These are phyloP conservation scores for Morpho helenor DNA, from an alignment of 2,888 invertebrate genomes.

Conservation along the genomic window DNA sequence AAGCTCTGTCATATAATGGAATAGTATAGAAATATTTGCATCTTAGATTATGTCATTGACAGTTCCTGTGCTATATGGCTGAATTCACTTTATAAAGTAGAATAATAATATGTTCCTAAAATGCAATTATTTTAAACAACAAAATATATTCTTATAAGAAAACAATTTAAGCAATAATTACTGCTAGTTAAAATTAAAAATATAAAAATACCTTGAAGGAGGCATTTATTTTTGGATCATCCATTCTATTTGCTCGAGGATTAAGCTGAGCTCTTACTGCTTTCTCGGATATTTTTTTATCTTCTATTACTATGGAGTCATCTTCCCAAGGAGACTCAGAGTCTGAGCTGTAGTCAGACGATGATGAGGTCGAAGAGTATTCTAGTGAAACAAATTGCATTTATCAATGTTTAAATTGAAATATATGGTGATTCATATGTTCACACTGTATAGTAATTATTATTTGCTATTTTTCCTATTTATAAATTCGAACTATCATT, in stretches of 20 bases:
- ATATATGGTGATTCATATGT: background rate
- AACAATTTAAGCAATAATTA: too few relatives aligned
- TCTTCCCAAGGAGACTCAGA: constrained; percentile 67
- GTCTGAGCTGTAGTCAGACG: constrained; percentile 68
- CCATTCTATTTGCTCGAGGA: constrained; percentile 63
- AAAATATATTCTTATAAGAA: too few relatives aligned
- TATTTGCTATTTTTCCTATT: background rate
- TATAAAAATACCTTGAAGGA: constrained; percentile 47
- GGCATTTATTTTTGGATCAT: constrained; percentile 60
- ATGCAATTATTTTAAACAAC: too few relatives aligned
- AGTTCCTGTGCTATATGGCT: too few relatives aligned
- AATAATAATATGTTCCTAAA: too few relatives aligned
- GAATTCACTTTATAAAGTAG: too few relatives aligned
- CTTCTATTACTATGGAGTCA: constrained; percentile 57
- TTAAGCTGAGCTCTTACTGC: constrained; percentile 51
- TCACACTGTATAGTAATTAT: background rate
- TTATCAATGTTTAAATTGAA: background rate
- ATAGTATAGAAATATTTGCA: too few relatives aligned
- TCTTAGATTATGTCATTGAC: too few relatives aligned
- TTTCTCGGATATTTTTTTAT: constrained; percentile 39
- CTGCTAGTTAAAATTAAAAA: too few relatives aligned
- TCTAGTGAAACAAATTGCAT: constrained; percentile 38
- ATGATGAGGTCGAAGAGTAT: constrained; percentile 58
- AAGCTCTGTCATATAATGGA: too few relatives aligned
- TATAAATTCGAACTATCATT: constrained; percentile 22